A percentile compares a stretch with the other conserved stretches of the same genome.
Conservation (phyloP, 2,113 vertebrate genomes). For the Clupea harengus region DNA sequence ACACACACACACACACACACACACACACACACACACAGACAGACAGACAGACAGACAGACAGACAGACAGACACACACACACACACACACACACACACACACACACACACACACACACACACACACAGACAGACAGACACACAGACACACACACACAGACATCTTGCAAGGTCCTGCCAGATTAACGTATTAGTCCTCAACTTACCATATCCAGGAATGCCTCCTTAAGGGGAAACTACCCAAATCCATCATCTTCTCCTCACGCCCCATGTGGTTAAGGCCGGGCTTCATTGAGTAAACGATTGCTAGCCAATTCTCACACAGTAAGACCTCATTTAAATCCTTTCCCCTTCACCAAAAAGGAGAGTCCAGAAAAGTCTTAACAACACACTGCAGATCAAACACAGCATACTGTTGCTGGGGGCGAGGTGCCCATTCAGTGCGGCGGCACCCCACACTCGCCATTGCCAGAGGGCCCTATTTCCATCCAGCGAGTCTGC, state of each 20-base stretch:
- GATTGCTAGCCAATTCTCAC: conserved; percentile 4
- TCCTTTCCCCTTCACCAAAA: background rate
- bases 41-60: conserved; percentile 1
- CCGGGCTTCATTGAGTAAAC: conserved; percentile 67
- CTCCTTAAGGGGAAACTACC: conserved; percentile 93
- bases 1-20: conserved; percentile 11
- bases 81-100: background rate
- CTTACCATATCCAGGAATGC: conserved; percentile 99
- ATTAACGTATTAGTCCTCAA: conserved; percentile 30
- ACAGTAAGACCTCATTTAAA: background rate
- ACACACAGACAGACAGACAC: background rate
- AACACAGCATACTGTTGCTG: background rate
- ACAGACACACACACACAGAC: background rate
- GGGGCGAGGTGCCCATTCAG: background rate
- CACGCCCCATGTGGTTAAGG: conserved; percentile 72
- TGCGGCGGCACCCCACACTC: background rate
- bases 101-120: background rate
- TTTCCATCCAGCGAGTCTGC: background rate
- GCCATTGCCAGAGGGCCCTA: background rate
- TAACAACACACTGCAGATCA: background rate
- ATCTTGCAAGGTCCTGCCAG: background rate
- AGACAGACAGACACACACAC: background rate
- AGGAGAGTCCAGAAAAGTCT: background rate
- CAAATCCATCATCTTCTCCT: conserved; percentile 89
- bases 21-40: conserved; percentile 17